Conservation (phyloP, 2,113 vertebrate species). For the Heloderma charlesbogerti region DNA sequence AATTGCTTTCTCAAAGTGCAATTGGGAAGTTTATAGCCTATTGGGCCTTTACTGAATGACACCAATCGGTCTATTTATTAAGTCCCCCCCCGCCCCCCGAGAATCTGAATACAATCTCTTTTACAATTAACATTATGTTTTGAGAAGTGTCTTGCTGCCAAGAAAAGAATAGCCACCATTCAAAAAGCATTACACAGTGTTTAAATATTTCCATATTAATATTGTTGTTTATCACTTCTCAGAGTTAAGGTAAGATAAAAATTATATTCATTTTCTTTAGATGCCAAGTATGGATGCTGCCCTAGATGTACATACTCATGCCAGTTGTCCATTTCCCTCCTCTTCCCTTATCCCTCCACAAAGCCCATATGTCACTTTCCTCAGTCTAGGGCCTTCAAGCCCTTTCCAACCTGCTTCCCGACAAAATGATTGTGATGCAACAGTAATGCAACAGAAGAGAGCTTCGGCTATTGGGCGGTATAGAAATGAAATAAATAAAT, state of each 20-base stretch:
- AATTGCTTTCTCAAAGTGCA: constrained; percentile 6
- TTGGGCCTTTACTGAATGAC: constrained; percentile 38
- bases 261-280: neutral
- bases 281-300: neutral
- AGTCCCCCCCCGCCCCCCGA: neutral
- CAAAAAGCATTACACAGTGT: neutral
- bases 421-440: neutral
- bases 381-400: neutral
- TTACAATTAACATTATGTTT: constrained; percentile 22
- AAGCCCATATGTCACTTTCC: constrained; percentile 8
- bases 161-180: constrained; percentile 9
- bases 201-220: neutral
- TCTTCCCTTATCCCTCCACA: neutral
- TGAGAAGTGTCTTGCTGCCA: constrained; percentile 27
- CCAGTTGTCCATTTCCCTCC: neutral
- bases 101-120: constrained; percentile 14
- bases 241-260: neutral
- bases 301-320: neutral
- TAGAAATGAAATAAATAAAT: too few relatives aligned
- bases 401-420: neutral
- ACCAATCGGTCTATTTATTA: neutral
- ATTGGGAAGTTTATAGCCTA: neutral
- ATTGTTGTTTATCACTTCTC: neutral
- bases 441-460: too few relatives aligned
- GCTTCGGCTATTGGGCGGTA: too few relatives aligned